Percentiles rank a stretch among this genome's conserved stretches.
Evolutionary conservation across 2,797 vertebrate species (phyloP).

Genomic region (Lithobates sylvaticus): DNA sequence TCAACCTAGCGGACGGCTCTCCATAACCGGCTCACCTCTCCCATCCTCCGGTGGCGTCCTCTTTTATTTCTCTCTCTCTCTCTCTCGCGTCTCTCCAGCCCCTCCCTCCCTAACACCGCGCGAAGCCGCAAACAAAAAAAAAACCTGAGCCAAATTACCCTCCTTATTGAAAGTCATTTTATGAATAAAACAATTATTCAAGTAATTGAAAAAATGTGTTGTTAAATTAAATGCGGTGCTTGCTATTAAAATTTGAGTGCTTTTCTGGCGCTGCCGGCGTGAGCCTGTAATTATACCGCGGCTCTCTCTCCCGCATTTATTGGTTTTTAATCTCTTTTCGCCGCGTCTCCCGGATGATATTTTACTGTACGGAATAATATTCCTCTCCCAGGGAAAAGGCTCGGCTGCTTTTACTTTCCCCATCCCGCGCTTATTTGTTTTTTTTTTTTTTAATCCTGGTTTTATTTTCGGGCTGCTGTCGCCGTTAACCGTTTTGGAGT

Average conservation of each 20-base stretch:
- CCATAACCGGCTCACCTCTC: too few species aligned
- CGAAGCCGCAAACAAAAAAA: constrained; percentile 75
- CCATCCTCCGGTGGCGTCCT: too few species aligned
- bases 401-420: constrained; percentile 54
- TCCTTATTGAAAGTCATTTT: constrained; percentile 83
- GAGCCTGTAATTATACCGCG: constrained; percentile 80
- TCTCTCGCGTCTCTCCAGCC: constrained; percentile 1
- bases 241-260: constrained; percentile 87
- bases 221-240: constrained; percentile 86
- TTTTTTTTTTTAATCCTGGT: constrained; percentile 13
- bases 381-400: constrained; percentile 54
- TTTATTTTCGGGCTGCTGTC: neutral
- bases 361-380: constrained; percentile 69
- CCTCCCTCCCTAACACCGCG: constrained; percentile 36
- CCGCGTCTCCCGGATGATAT: constrained; percentile 72
- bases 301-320: constrained; percentile 82
- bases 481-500: constrained; percentile 2
- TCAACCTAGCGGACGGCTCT: too few species aligned
- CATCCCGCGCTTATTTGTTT: constrained; percentile 37
- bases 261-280: constrained; percentile 79
- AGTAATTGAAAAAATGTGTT: constrained; percentile 88
- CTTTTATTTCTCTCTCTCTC: too few species aligned
- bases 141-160: constrained; percentile 82
- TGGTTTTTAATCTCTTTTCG: constrained; percentile 83
- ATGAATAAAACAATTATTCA: constrained; percentile 87